Base-by-base conservation (phyloP, 2,888 invertebrate species). In the Himalopsyche japonica region DNA sequence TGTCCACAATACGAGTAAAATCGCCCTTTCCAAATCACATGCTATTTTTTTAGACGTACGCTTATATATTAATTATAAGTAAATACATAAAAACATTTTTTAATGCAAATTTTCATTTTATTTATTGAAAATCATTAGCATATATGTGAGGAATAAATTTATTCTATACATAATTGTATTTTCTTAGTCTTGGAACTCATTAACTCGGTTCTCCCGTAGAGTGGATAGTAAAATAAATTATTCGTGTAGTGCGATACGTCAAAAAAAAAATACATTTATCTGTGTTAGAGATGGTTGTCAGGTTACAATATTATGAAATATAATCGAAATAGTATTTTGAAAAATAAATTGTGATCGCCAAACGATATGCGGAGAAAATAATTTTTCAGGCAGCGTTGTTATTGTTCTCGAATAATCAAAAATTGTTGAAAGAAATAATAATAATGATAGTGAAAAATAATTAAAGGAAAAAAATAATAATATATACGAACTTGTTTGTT, bases 271-370 rank as follows among this genome's bases (percentile, higher is more conserved):
- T 80, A 84, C 84, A 82, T 85, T 82, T 87, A 84, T 87, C 86
- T 86, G 87, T 87, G 87, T 87, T 87, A 87, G 86, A 84, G 85
- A 87, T 86, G 87, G 87, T 87, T 87, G 87, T 87, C 87, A 83
- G 79, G 84, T 86, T 86, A 86, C 84, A 86, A 82, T 82, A 82
- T 84, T 57, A 32, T 70, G 83, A 82, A 82, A 81, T 57, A 57
- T 57, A 57, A 83, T 80, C 48, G 83, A 85, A 86, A 86, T 84
- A 82, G 82, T 82, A 86, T 85, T 85, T 85, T 85, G 85, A 83
- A 82, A 64, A 84, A 80, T 76, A 81, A 79, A 70, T 34, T 32
- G 64, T 70, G 27, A 64, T 37, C 79, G 30, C 84, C 82, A 81
- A 82, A 48, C 43, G 78, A 81, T 84, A 81, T 49, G 64, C 57